Conservation (phyloP, 2,113 vertebrate genomes). For the Protobothrops flavoviridis region DNA sequence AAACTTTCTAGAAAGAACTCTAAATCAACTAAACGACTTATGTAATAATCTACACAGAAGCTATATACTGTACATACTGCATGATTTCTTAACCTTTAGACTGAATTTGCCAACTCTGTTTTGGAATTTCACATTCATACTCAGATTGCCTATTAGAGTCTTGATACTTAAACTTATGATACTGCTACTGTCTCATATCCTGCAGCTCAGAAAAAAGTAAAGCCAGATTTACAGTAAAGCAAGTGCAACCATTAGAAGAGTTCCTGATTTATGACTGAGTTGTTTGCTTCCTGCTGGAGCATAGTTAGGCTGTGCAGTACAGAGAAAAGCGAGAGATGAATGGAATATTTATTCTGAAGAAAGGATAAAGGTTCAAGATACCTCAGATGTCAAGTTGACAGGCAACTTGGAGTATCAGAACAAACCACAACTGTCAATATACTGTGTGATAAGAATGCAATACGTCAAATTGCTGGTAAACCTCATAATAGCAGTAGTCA, state of each 20-base stretch:
- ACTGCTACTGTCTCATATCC: not conserved
- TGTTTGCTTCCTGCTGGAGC: not conserved
- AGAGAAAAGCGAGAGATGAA: not conserved
- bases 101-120: not conserved
- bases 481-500: not conserved
- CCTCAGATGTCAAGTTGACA: not conserved
- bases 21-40: not conserved
- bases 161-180: not conserved
- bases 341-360: not conserved
- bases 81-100: not conserved
- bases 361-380: not conserved
- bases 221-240: not conserved
- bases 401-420: not conserved
- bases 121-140: not conserved
- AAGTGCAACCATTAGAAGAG: not conserved
- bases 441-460: not conserved
- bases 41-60: not conserved
- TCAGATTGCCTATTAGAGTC: not conserved
- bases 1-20: not conserved
- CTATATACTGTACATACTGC: not conserved
- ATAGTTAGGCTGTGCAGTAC: not conserved
- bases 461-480: not conserved
- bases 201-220: not conserved
- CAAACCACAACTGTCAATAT: not conserved
- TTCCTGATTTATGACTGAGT: not conserved